Conservation (phyloP, 2,888 invertebrate genomes). For the Tanypteryx hageni region DNA sequence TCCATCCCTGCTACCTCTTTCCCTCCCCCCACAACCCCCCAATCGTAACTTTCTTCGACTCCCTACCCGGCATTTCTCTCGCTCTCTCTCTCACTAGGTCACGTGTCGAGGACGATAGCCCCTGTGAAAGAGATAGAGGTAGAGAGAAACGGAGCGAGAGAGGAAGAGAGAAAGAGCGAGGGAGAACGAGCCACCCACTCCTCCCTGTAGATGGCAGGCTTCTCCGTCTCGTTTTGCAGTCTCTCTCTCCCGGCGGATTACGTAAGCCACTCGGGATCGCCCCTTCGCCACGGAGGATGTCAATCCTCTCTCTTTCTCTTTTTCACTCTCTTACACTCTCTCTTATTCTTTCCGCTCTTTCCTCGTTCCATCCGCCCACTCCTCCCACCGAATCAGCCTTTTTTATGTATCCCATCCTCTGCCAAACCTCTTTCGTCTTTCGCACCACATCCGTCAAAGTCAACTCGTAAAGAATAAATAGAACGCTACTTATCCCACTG, state of each 20-base stretch:
- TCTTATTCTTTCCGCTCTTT: not conserved
- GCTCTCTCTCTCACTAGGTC: conserved; percentile 16
- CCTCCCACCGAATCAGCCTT: not conserved
- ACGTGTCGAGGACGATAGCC: conserved; percentile 23
- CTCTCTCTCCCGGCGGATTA: not conserved
- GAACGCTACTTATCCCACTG: conserved; percentile 2
- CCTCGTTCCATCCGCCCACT: too few species aligned
- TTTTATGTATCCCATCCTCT: not conserved
- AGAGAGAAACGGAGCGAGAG: not conserved
- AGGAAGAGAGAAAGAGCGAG: not conserved
- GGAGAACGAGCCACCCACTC: not conserved
- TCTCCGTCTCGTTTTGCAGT: not conserved
- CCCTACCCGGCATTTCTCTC: not conserved
- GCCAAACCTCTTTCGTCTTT: not conserved
- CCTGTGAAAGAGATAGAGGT: not conserved
- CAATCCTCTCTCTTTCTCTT: not conserved
- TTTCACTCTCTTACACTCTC: too few species aligned
- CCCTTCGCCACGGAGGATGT: not conserved
- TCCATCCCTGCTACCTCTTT: too few species aligned
- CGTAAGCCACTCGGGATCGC: conserved; percentile 1
- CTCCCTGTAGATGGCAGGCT: not conserved
- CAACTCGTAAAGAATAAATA: not conserved
- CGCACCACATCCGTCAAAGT: conserved; percentile 50
- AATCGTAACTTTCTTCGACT: too few species aligned
- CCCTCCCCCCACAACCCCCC: too few species aligned